phyloP scores from a whole-genome alignment of 2,113 vertebrate genomes.

The Amblyopsis rosae region DNA sequence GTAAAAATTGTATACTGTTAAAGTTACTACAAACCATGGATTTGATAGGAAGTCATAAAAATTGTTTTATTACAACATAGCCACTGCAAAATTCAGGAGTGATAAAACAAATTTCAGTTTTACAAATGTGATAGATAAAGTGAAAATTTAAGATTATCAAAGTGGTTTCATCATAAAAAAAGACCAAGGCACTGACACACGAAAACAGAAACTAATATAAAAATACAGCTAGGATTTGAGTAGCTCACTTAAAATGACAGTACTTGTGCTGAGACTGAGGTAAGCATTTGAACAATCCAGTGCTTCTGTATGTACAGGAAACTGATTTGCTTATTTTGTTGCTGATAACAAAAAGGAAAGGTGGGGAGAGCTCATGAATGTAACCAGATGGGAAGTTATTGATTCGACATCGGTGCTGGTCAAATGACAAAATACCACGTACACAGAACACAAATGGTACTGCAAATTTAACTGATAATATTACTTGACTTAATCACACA shows the following conservation, averaged over 20 bases:
- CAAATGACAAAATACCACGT: constrained; percentile 9
- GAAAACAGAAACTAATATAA: constrained; percentile 54
- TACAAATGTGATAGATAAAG: constrained; percentile 75
- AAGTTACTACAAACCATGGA: too few species aligned
- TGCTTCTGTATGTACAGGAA: constrained; percentile 44
- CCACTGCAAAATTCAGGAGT: constrained; percentile 59
- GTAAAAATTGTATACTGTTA: neutral
- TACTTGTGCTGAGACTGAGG: constrained; percentile 64
- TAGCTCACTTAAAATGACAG: constrained; percentile 59
- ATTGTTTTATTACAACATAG: constrained; percentile 64
- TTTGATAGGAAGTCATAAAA: constrained; percentile 36
- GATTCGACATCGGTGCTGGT: constrained; percentile 25
- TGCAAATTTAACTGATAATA: neutral
- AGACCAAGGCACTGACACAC: constrained; percentile 77
- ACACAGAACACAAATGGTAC: neutral
- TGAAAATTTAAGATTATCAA: constrained; percentile 67
- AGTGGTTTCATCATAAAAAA: constrained; percentile 53
- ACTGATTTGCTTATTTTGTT: constrained; percentile 10
- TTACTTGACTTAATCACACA: too few species aligned
- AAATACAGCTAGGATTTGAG: constrained; percentile 21
- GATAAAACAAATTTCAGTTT: constrained; percentile 41
- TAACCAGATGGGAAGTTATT: neutral
- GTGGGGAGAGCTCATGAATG: neutral
- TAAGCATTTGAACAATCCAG: constrained; percentile 52
- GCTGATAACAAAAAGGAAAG: neutral